phyloP scores from a whole-genome alignment of 2,797 vertebrate genomes.

The Lindbergichthys nudifrons region DNA sequence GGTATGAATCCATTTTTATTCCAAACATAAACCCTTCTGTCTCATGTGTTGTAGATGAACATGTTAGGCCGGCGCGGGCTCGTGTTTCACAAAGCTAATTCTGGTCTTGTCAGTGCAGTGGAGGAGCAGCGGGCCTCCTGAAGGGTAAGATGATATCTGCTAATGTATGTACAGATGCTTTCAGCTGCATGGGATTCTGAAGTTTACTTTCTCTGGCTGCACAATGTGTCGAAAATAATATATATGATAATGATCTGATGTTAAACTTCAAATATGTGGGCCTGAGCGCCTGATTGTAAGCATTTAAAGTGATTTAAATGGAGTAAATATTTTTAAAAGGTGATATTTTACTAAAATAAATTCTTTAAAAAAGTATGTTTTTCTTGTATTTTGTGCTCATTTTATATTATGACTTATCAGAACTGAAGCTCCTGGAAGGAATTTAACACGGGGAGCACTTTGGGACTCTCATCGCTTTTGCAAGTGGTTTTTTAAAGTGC shows the following conservation, averaged over 20 bases:
- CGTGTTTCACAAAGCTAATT: slow-evolving; percentile 31
- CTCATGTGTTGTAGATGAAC: slow-evolving; percentile 22
- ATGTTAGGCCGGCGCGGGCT: slow-evolving; percentile 23
- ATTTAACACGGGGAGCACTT: slow-evolving; percentile 13
- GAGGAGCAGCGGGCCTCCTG: slow-evolving; percentile 37
- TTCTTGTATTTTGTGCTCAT: not conserved
- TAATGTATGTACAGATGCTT: slow-evolving; percentile 42
- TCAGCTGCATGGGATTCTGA: slow-evolving; percentile 17
- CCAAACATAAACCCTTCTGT: not conserved
- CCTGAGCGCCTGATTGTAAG: slow-evolving; percentile 1
- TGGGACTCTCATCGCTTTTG: slow-evolving; percentile 22
- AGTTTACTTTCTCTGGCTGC: not conserved
- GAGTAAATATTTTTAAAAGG: slow-evolving; percentile 14
- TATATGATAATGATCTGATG: slow-evolving; percentile 18
- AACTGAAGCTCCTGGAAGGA: slow-evolving; percentile 15
- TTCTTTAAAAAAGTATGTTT: not conserved
- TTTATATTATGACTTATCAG: slow-evolving; percentile 8
- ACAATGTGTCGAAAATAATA: slow-evolving; percentile 9
- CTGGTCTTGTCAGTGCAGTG: slow-evolving; percentile 10
- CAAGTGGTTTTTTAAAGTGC: slow-evolving; percentile 48
- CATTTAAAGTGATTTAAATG: slow-evolving; percentile 26
- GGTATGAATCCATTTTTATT: not conserved
- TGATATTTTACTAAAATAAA: slow-evolving; percentile 54
- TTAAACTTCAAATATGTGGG: not conserved
- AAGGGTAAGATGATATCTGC: slow-evolving; percentile 58